Evolutionary conservation across 53 echinoderm and acorn worm species (phyloP).

Genomic region (Luidia sarsii): DNA sequence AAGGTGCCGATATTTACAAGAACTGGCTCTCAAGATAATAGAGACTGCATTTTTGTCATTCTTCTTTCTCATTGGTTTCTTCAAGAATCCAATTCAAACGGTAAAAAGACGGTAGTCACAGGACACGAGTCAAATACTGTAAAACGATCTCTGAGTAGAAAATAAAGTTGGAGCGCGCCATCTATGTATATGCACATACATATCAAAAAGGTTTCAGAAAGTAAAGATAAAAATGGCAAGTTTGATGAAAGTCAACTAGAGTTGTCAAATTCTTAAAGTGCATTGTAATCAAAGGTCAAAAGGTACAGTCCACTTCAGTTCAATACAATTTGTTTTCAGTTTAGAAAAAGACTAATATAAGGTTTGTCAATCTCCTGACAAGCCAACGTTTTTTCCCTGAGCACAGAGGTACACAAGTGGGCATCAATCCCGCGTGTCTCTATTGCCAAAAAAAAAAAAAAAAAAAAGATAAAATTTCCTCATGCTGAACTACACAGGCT

Average conservation of each 20-base stretch:
- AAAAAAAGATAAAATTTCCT: no score
- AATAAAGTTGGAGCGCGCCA: no score
- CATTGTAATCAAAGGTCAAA: no score
- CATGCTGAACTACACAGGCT: no score
- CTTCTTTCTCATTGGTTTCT: neutral
- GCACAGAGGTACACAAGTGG: slow-evolving; percentile 1
- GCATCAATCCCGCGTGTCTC: neutral
- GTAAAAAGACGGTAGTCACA: neutral
- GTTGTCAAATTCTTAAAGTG: neutral
- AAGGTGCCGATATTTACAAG: slow-evolving; percentile 21
- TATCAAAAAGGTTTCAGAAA: slow-evolving; percentile 23
- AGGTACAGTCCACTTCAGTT: no score
- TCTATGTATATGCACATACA: no score
- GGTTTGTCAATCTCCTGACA: no score
- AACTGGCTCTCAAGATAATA: neutral
- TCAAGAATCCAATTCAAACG: slow-evolving; percentile 5
- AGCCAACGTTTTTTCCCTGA: neutral
- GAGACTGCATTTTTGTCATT: neutral
- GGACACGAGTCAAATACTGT: neutral
- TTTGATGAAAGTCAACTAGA: neutral
- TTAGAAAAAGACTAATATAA: no score
- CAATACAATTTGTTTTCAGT: neutral
- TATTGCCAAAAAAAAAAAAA: no score
- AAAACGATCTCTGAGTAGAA: neutral
- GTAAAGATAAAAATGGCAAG: slow-evolving; percentile 8